phyloP scores from a whole-genome alignment of 1,140 invertebrate genomes.

The Dermatophagoides farinae region DNA sequence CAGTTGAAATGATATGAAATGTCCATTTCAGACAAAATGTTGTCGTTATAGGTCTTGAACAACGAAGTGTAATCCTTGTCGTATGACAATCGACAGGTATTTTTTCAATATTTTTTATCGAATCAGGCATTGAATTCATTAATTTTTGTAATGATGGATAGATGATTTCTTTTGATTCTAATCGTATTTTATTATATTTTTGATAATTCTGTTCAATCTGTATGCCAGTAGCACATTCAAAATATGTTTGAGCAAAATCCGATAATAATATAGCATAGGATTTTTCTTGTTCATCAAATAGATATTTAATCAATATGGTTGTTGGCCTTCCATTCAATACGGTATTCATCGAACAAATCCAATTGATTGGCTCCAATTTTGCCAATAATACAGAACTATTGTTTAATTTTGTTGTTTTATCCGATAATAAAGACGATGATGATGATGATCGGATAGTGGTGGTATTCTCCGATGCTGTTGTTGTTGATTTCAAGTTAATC shows the following conservation, averaged over 20 bases:
- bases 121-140: no score
- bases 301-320: not conserved
- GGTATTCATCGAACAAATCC: conserved; percentile 1
- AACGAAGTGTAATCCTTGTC: not conserved
- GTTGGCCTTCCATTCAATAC: not conserved
- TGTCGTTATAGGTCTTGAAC: not conserved
- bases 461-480: no score
- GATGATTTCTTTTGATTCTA: no score
- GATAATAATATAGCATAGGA: conserved; percentile 3
- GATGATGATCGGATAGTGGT: not conserved
- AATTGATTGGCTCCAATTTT: not conserved
- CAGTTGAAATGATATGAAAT: conserved; percentile 8
- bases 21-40: conserved; percentile 2
- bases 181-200: no score
- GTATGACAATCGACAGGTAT: conserved; percentile 8
- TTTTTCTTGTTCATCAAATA: not conserved
- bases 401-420: not conserved
- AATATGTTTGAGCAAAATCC: conserved; percentile 6
- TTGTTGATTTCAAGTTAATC: no score
- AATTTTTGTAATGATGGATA: no score
- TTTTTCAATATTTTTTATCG: not conserved
- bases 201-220: not conserved
- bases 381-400: not conserved
- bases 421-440: not conserved
- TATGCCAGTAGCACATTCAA: conserved; percentile 1